Evolutionary conservation across 1,140 invertebrate genomes (phyloP).

Genomic region (Tyrophagus putrescentiae): DNA sequence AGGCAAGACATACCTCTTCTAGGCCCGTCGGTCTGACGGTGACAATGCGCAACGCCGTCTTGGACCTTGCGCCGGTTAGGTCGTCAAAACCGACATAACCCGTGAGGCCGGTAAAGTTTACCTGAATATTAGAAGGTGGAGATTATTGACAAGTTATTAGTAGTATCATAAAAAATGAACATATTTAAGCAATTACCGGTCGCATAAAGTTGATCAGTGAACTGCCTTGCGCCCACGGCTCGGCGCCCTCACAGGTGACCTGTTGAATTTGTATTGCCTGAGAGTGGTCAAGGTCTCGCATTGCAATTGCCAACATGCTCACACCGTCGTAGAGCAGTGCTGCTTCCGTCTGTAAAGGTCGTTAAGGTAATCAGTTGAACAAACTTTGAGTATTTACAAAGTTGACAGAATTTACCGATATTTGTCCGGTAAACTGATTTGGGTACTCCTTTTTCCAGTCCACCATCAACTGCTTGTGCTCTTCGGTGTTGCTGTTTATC

Average conservation of each 20-base stretch:
- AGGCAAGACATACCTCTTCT: constrained; percentile 26
- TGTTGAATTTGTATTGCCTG: constrained; percentile 28
- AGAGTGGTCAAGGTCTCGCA: constrained; percentile 32
- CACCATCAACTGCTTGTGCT: constrained; percentile 4
- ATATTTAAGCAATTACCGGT: constrained; percentile 60
- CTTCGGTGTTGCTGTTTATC: constrained; percentile 40
- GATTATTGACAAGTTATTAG: constrained; percentile 7
- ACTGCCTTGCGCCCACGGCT: constrained; percentile 74
- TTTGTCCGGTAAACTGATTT: neutral
- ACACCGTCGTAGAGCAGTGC: constrained; percentile 37
- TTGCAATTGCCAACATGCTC: constrained; percentile 33
- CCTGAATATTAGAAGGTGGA: constrained; percentile 38
- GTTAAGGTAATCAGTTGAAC: neutral
- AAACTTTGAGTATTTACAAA: neutral
- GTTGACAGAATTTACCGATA: neutral
- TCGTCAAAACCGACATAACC: constrained; percentile 81
- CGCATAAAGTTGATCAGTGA: constrained; percentile 94
- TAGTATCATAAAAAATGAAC: neutral
- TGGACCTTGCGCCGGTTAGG: constrained; percentile 75
- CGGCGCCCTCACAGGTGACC: constrained; percentile 32
- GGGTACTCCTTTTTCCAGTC: constrained; percentile 4
- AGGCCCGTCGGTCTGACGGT: constrained; percentile 51
- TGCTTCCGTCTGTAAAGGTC: constrained; percentile 34
- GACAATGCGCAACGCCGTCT: constrained; percentile 76
- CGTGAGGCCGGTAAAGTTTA: constrained; percentile 75